phyloP scores from a whole-genome alignment of 2,888 invertebrate genomes.

The Cephus pulcher region DNA sequence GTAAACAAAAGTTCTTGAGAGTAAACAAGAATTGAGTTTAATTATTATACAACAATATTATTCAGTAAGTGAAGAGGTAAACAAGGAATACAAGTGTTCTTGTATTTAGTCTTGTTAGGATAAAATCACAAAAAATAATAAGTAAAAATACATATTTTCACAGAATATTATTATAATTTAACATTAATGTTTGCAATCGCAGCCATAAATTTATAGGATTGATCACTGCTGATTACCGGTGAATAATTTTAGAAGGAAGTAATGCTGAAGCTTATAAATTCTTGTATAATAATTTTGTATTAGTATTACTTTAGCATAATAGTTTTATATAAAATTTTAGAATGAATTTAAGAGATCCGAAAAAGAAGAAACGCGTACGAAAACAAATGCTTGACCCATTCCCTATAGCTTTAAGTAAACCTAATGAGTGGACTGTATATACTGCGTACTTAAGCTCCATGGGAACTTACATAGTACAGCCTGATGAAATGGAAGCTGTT shows the following conservation, averaged over 20 bases:
- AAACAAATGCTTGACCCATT: constrained; percentile 58
- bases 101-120: background rate
- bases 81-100: background rate
- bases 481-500: constrained; percentile 72
- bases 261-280: constrained; percentile 12
- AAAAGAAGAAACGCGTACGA: constrained; percentile 66
- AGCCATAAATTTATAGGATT: background rate
- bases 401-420: constrained; percentile 64
- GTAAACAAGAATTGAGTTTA: background rate
- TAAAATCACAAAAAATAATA: background rate
- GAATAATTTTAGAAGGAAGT: background rate
- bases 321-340: constrained; percentile 47
- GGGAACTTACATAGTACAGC: constrained; percentile 73
- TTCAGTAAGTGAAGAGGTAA: background rate
- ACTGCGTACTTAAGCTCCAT: constrained; percentile 77
- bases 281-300: background rate
- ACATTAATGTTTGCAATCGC: no score
- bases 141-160: background rate
- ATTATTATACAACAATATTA: background rate
- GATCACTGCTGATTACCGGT: background rate
- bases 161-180: background rate
- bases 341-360: constrained; percentile 70
- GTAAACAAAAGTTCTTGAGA: no score
- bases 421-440: constrained; percentile 69
- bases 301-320: background rate